Conservation (phyloP, 2,888 invertebrate species). For the Diaprepes abbreviatus region DNA sequence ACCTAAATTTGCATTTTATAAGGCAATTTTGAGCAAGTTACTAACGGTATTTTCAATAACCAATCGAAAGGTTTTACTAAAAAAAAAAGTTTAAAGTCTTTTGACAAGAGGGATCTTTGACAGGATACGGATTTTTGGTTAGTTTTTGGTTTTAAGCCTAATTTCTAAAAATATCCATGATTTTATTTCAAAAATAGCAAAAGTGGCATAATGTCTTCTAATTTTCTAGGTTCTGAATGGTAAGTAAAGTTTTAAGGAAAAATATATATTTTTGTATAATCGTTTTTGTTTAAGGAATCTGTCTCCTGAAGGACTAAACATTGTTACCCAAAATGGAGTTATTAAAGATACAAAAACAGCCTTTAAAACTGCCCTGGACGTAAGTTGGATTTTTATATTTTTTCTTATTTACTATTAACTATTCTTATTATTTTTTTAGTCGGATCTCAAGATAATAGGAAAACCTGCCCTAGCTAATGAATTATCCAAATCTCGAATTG, state of each 20-base stretch:
- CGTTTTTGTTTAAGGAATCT: constrained; percentile 75
- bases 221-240: constrained; percentile 58
- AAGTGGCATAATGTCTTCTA: constrained; percentile 25
- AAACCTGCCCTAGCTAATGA: constrained; percentile 80
- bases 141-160: constrained; percentile 11
- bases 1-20: too few species aligned
- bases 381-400: constrained; percentile 68
- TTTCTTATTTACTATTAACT: background rate
- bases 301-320: constrained; percentile 78
- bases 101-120: too few species aligned
- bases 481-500: constrained; percentile 72
- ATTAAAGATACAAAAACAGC: constrained; percentile 76
- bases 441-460: constrained; percentile 87
- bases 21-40: too few species aligned
- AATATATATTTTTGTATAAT: background rate
- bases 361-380: constrained; percentile 78
- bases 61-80: background rate
- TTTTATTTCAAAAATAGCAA: constrained; percentile 23
- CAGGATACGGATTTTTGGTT: constrained; percentile 13
- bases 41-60: background rate
- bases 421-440: too few species aligned
- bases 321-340: constrained; percentile 75
- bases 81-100: background rate
- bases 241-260: constrained; percentile 42
- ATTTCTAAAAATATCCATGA: constrained; percentile 40